phyloP scores from a whole-genome alignment of 2,113 vertebrate species.

The Gopherus flavomarginatus region DNA sequence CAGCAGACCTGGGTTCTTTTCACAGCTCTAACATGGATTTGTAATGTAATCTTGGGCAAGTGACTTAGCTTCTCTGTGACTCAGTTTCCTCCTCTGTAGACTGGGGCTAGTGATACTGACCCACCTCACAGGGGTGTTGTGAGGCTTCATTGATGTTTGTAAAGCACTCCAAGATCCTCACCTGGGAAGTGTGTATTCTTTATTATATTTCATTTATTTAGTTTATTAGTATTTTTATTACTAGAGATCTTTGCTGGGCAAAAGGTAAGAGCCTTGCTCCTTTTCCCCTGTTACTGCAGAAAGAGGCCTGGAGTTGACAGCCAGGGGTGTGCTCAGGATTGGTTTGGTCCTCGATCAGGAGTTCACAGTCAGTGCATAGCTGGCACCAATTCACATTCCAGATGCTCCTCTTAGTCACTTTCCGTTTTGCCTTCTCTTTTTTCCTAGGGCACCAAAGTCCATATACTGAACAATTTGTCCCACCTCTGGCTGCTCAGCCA shows the following conservation, averaged over 20 bases:
- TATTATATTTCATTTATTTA: too few species aligned
- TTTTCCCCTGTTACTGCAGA: constrained; percentile 19
- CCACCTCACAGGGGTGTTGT: not conserved
- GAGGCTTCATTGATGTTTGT: constrained; percentile 19
- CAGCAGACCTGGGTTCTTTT: not conserved
- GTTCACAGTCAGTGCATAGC: constrained; percentile 37
- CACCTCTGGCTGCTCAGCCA: constrained; percentile 30
- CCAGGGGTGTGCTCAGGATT: not conserved
- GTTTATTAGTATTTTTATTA: not conserved
- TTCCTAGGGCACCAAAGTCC: constrained; percentile 45
- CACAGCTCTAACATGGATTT: not conserved
- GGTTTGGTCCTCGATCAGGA: constrained; percentile 32
- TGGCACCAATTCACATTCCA: constrained; percentile 45
- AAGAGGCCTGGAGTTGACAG: not conserved
- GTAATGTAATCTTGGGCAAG: not conserved
- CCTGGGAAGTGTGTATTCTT: not conserved
- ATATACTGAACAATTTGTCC: constrained; percentile 57
- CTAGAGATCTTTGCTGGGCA: not conserved
- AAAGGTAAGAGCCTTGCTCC: constrained; percentile 24
- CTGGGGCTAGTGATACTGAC: not conserved
- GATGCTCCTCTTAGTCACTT: constrained; percentile 24
- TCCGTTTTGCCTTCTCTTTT: not conserved
- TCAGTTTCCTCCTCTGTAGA: constrained; percentile 13
- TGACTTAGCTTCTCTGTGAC: not conserved
- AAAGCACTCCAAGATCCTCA: constrained; percentile 17